Percentiles rank a stretch among this genome's conserved stretches.
phyloP scores from a whole-genome alignment of 1,140 invertebrate species.

The Cryptotermes secundus region DNA sequence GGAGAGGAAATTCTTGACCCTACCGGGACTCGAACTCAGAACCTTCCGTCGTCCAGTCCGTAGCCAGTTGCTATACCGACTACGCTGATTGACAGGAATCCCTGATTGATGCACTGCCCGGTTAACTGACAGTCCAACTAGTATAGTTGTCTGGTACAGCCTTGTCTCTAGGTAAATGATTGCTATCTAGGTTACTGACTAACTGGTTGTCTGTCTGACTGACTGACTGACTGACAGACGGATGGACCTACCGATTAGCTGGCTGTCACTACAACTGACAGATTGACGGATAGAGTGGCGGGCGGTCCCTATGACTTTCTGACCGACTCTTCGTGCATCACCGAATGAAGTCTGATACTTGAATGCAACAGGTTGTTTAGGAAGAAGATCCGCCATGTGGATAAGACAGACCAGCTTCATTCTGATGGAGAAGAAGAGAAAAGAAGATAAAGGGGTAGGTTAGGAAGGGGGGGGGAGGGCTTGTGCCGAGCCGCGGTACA shows the following conservation, averaged over 20 bases:
- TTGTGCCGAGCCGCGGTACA: not conserved
- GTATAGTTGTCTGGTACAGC: not conserved
- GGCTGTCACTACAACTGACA: not conserved
- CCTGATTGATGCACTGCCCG: not conserved
- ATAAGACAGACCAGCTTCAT: not conserved
- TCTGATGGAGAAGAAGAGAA: not conserved
- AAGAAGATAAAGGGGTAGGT: not conserved
- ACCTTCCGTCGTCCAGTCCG: too few species aligned
- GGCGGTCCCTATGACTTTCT: not conserved
- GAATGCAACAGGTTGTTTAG: not conserved
- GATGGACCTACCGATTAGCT: slow-evolving; percentile 7
- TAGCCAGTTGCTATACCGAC: too few species aligned
- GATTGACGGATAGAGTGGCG: not conserved
- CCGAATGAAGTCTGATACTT: not conserved
- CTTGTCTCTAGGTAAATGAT: not conserved
- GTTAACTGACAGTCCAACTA: not conserved
- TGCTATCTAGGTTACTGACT: not conserved
- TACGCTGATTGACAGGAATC: not conserved
- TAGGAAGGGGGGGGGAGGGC: too few species aligned
- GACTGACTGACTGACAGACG: not conserved
- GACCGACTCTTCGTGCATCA: not conserved
- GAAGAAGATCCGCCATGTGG: not conserved
- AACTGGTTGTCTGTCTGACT: not conserved
- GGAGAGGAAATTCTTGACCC: too few species aligned
- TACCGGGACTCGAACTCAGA: too few species aligned